Evolutionary conservation across 2,113 vertebrate genomes (phyloP), one percentile per base, ranked within the genome.

Genomic region (Anarrhichthys ocellatus): DNA sequence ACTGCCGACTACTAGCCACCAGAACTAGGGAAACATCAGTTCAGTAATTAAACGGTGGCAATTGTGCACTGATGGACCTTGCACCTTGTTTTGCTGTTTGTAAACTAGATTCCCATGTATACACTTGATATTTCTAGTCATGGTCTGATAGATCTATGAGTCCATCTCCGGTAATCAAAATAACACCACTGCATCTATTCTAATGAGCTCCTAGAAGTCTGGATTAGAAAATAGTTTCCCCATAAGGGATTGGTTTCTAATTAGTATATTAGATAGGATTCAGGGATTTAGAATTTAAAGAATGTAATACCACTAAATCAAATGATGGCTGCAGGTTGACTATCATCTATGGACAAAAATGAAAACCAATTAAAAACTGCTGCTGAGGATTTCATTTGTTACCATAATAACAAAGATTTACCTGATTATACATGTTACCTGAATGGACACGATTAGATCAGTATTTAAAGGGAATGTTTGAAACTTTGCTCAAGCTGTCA

Each of bases 401-500:
- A 13, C 9, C 9, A 52, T n/a, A 64, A 73, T 44, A 56, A 36
- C 14, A 62, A 14, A 11, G 17, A 46, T 20, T 61, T 62, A 14
- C 5, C 24, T 32, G n/a, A 64, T 63, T 44, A 71, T 48, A 22
- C 13, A 44, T 38, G 6, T 15, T 64, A 36, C 32, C 4, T 50
- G 36, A 72, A 48, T 46, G 3, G 20, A 69, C 4, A 4, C 34
- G 52, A 77, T 63, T 9, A 64, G 61, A 73, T 69, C 50, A 18
- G 48, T 56, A 34, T 72, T 87, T 85, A 18, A 75, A 63, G 59
- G 22, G 9, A 77, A 68, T 52, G 27, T 29, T 58, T 32, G 14
- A 71, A 76, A 81, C 54, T 69, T 64, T 68, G 22, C 15, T 73
- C 7, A 46, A 80, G 32, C 52, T 71, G 46, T 80, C 75, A 75